Evolutionary conservation across 1,140 invertebrate species (phyloP).

Genomic region (Phthorimaea operculella): DNA sequence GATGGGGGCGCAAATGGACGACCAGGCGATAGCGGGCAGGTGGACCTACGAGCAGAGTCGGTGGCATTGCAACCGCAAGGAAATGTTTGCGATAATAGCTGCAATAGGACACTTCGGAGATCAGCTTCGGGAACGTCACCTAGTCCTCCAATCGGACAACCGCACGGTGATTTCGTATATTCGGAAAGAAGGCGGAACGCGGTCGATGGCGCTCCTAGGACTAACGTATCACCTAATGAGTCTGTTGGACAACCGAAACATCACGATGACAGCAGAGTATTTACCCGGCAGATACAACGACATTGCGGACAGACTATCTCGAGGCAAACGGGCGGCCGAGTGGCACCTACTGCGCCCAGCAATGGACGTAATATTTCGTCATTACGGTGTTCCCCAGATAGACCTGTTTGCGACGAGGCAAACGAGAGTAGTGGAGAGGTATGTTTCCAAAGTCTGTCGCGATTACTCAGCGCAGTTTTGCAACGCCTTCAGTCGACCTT

Average conservation of each 20-base stretch:
- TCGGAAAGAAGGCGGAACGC: conserved; percentile 41
- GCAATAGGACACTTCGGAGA: conserved; percentile 18
- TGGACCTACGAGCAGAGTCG: conserved; percentile 17
- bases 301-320: conserved; percentile 23
- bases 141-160: conserved; percentile 40
- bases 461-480: conserved; percentile 17
- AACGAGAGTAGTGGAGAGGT: conserved; percentile 17
- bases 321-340: conserved; percentile 21
- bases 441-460: too few species aligned
- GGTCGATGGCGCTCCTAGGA: conserved; percentile 27
- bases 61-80: conserved; percentile 38
- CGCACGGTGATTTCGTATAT: conserved; percentile 38
- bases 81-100: conserved; percentile 33
- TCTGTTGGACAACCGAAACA: conserved; percentile 25
- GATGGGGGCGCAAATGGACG: conserved; percentile 14
- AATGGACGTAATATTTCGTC: conserved; percentile 24
- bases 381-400: conserved; percentile 32
- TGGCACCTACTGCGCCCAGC: conserved; percentile 25
- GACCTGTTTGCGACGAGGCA: conserved; percentile 41
- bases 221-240: conserved; percentile 28
- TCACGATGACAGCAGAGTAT: conserved; percentile 23
- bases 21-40: conserved; percentile 9
- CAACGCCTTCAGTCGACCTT: conserved; percentile 33
- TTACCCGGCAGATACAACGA: conserved; percentile 22
- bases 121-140: conserved; percentile 16